Evolutionary conservation across 2,113 vertebrate genomes (phyloP).

Genomic region (Ammodytes marinus): DNA sequence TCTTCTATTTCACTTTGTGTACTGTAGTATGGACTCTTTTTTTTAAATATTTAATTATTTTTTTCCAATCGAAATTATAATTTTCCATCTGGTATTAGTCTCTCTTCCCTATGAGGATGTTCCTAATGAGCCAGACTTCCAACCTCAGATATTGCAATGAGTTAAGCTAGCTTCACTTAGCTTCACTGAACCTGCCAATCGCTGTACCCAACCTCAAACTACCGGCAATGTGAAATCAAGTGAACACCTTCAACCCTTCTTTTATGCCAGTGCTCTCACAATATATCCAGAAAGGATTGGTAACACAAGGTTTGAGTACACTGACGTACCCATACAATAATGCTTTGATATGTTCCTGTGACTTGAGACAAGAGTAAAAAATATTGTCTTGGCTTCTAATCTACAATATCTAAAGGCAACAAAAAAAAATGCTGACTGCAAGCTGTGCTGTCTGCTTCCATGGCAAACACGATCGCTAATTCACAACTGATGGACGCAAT

Average conservation of each 20-base stretch:
- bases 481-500: conserved; percentile 34
- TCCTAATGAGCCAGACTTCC: conserved; percentile 22
- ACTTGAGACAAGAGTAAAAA: conserved; percentile 16
- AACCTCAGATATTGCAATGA: conserved; percentile 28
- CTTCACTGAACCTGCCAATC: conserved; percentile 16
- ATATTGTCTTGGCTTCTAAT: conserved; percentile 35
- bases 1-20: neutral
- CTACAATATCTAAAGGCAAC: conserved; percentile 35
- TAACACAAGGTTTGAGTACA: neutral
- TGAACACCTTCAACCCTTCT: neutral
- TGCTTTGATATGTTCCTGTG: conserved; percentile 14
- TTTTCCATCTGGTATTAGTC: conserved; percentile 33
- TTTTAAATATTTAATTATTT: neutral
- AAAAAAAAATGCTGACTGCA: conserved; percentile 51
- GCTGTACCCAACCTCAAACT: conserved; percentile 5
- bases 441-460: conserved; percentile 16
- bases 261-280: neutral
- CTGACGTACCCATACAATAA: neutral
- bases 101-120: neutral
- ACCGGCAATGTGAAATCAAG: neutral
- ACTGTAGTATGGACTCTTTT: neutral
- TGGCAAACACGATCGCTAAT: neutral
- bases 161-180: conserved; percentile 19
- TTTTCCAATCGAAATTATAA: neutral
- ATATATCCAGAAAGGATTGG: neutral